These are phyloP conservation scores for Nephrotoma guestfalica DNA, from an alignment of 2,888 invertebrate genomes.

Conservation along the genomic window DNA sequence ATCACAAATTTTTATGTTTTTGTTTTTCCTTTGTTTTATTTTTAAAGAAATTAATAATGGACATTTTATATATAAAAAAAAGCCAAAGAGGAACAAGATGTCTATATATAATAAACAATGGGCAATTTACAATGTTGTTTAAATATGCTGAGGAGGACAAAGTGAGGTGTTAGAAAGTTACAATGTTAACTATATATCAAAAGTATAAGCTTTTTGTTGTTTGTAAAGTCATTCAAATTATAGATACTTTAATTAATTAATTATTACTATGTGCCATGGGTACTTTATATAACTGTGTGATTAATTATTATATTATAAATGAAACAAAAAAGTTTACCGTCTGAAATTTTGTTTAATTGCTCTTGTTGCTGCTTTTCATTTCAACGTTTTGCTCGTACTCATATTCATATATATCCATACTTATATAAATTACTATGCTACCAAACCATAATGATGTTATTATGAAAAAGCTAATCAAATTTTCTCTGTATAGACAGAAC, in stretches of 20 bases:
- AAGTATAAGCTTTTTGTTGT: not conserved
- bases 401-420: not conserved
- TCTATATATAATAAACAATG: not conserved
- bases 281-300: not conserved
- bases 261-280: not conserved
- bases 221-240: not conserved
- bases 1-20: not conserved
- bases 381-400: not conserved
- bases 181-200: not conserved
- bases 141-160: not conserved
- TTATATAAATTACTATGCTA: not conserved
- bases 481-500: not conserved
- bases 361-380: not conserved
- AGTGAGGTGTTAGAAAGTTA: not conserved
- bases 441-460: not conserved
- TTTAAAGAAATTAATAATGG: not conserved
- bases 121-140: not conserved
- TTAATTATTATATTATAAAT: not conserved
- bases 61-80: not conserved
- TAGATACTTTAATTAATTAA: not conserved
- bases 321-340: not conserved
- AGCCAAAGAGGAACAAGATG: not conserved
- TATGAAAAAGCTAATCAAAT: not conserved
- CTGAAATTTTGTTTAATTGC: not conserved
- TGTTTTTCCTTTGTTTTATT: not conserved